phyloP scores from a whole-genome alignment of 1,140 invertebrate species.

The Metopolophium dirhodum region DNA sequence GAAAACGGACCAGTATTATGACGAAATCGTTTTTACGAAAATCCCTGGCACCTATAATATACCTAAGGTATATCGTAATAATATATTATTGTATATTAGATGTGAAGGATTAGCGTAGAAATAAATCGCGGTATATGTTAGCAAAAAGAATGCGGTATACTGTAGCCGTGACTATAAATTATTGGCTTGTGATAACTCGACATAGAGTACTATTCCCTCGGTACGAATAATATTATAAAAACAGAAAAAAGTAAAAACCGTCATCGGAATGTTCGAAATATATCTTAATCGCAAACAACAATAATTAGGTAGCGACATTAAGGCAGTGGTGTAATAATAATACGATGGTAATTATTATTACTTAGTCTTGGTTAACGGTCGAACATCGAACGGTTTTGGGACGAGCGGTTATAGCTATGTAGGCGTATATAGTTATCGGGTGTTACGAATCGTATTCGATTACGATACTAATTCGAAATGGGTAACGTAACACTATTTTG shows the following conservation, averaged over 20 bases:
- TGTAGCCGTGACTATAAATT: not conserved
- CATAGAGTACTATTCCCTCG: not conserved
- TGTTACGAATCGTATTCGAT: not conserved
- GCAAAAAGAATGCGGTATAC: not conserved
- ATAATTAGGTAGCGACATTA: not conserved
- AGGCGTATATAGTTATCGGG: too few relatives aligned
- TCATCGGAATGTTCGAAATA: not conserved
- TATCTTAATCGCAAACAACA: not conserved
- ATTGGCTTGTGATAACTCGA: not conserved
- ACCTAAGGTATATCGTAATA: too few relatives aligned
- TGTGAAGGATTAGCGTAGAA: not conserved
- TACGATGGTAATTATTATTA: not conserved
- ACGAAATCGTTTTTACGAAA: not conserved
- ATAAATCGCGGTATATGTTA: not conserved
- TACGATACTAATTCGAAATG: not conserved
- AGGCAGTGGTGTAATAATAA: not conserved
- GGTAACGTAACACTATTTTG: not conserved
- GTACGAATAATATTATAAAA: not conserved
- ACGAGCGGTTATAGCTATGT: not conserved
- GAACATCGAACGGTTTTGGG: not conserved
- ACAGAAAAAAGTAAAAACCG: not conserved
- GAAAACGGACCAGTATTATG: not conserved
- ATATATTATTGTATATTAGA: too few relatives aligned
- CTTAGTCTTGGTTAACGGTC: not conserved
- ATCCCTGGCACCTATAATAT: not conserved